A percentile compares a stretch with the other conserved stretches of the same genome.
Evolutionary conservation across 1,140 invertebrate species (phyloP).

Genomic region (Nephotettix cincticeps): DNA sequence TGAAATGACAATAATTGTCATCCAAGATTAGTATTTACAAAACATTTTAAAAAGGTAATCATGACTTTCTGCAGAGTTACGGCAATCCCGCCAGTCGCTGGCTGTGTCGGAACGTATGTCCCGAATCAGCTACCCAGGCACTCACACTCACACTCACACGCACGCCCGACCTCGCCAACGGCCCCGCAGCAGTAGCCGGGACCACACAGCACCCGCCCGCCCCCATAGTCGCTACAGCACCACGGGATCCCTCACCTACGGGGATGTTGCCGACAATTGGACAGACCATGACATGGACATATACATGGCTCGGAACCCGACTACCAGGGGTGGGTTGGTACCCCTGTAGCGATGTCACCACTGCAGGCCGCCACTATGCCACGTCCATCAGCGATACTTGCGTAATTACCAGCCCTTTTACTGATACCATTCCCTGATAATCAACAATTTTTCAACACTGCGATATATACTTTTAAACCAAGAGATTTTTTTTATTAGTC

Average conservation of each 20-base stretch:
- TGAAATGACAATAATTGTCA: too few relatives aligned
- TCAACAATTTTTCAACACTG: too few relatives aligned
- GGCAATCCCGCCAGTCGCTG: slow-evolving; percentile 78
- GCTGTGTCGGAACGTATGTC: slow-evolving; percentile 77
- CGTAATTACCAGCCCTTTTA: not conserved
- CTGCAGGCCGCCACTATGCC: not conserved
- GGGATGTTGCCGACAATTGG: slow-evolving; percentile 87
- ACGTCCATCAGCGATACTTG: not conserved
- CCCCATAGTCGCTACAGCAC: slow-evolving; percentile 58
- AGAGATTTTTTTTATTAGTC: too few relatives aligned
- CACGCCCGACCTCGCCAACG: slow-evolving; percentile 64
- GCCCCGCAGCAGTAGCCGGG: slow-evolving; percentile 57
- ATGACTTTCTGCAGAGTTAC: slow-evolving; percentile 69
- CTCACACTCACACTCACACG: slow-evolving; percentile 48
- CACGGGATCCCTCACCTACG: slow-evolving; percentile 72
- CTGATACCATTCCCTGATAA: too few relatives aligned
- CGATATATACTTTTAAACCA: too few relatives aligned
- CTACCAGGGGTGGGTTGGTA: slow-evolving; percentile 78
- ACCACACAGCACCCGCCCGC: slow-evolving; percentile 28
- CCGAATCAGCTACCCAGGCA: slow-evolving; percentile 59
- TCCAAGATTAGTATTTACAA: too few relatives aligned
- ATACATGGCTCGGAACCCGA: slow-evolving; percentile 89
- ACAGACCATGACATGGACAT: slow-evolving; percentile 95
- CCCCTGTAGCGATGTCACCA: slow-evolving; percentile 48
- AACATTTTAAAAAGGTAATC: too few relatives aligned